Base-by-base conservation (phyloP, 2,797 vertebrate species). In the Microtus agrestis region DNA sequence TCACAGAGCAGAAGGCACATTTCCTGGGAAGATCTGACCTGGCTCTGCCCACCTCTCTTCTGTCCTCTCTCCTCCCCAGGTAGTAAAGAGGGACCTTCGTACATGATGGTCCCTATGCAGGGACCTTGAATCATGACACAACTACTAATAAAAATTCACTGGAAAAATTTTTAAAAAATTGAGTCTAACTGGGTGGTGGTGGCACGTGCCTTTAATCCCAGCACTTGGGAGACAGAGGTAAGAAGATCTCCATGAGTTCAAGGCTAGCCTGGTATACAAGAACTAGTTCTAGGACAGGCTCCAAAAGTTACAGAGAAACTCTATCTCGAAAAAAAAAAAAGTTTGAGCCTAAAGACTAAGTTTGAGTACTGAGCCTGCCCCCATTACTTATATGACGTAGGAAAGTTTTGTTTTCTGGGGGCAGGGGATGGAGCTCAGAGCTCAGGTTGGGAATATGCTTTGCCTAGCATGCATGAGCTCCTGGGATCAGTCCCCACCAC, bases 381-480 rank as follows among this genome's bases (percentile, higher is more conserved):
- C 19, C 51, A 51, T 37, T 93, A 46, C n/a, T 61, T 86, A 15
- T 9, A 43, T 54, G 9, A 15, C 78, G 81, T 92, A 89, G 74
- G 71, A 91, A 94, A 77, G 21, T 92, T 92, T 85, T 7, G 69
- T 63, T 74, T 81, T 78, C 59, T 86, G 85, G 14, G 82, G 95
- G 65, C n/a, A 13, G 65, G 40, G 65, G 93, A 73, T 29, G 34
- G 85, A 73, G 21, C 31, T 69, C 67, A 73, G 85, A 73, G 21
- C 31, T 69, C 67, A 73, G 85, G n/a, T 14, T 74, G 37, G 5
- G 13, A 67, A 51, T 43, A 56, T 12, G 37, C 25, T 43, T 67
- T 69, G 43, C 31, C 19, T 51, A 48, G 19, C 65, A 37, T 17
- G 43, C 31, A 25, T 69, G 63, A 48, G 21, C 43, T 13, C 37